A percentile compares a stretch with the other conserved stretches of the same genome.
These are phyloP conservation scores for Meandrusa payeni DNA, from an alignment of 2,888 invertebrate genomes.

Conservation along the genomic window DNA sequence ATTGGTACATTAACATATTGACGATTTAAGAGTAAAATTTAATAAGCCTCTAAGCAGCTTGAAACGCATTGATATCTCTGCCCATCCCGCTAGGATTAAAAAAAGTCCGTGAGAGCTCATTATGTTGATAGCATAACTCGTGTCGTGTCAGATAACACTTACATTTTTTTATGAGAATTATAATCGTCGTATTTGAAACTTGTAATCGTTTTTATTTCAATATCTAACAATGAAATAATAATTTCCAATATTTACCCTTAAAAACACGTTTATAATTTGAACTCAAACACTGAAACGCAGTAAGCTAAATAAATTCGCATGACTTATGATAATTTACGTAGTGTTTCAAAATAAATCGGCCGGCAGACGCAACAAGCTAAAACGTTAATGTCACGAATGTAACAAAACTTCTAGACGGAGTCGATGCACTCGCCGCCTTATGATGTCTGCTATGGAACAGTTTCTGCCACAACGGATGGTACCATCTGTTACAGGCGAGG, in stretches of 20 bases:
- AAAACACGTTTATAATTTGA: too few relatives aligned
- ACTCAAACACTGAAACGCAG: neutral
- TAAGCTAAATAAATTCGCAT: conserved; percentile 3
- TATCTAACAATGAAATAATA: neutral
- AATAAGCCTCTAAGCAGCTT: too few relatives aligned
- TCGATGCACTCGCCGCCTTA: conserved; percentile 50
- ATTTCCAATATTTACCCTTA: neutral
- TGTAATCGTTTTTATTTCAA: neutral
- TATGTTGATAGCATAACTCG: too few relatives aligned
- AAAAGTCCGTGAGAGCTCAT: too few relatives aligned
- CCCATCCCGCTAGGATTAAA: too few relatives aligned
- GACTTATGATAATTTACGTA: conserved; percentile 15
- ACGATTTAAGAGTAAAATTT: too few relatives aligned
- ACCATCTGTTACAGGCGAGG: conserved; percentile 28
- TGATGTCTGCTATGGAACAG: conserved; percentile 26
- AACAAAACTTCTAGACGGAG: conserved; percentile 56
- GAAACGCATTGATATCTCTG: too few relatives aligned
- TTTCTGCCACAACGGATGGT: conserved; percentile 17
- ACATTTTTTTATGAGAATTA: too few relatives aligned
- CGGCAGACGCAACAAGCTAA: conserved; percentile 58
- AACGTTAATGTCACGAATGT: conserved; percentile 64
- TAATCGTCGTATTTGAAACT: neutral
- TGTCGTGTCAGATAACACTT: too few relatives aligned
- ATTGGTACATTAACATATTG: too few relatives aligned
- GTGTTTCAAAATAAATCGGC: conserved; percentile 53